Conservation (phyloP, 2,113 vertebrate genomes). For the Opisthocomus hoazin region DNA sequence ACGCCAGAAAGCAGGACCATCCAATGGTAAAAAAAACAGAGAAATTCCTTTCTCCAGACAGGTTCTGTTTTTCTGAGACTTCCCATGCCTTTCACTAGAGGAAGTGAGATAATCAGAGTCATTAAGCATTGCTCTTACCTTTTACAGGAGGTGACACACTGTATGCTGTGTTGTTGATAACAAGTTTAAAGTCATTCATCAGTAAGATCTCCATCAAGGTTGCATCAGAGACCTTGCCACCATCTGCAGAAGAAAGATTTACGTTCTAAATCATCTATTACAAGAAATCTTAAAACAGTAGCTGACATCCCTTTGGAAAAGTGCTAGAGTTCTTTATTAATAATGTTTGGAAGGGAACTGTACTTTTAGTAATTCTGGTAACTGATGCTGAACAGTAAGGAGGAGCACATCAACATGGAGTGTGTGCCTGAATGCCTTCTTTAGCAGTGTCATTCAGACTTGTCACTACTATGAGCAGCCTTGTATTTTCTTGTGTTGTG, state of each 20-base stretch:
- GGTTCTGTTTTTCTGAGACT: neutral
- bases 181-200: conserved; percentile 83
- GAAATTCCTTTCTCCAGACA: neutral
- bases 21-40: neutral
- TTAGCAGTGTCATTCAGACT: neutral
- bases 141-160: conserved; percentile 69
- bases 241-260: conserved; percentile 73
- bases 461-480: neutral
- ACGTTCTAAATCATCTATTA: neutral
- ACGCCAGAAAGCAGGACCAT: neutral
- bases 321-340: neutral
- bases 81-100: neutral
- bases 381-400: neutral
- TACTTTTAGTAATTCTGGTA: neutral
- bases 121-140: conserved; percentile 67
- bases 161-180: conserved; percentile 78
- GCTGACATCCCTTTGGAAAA: neutral
- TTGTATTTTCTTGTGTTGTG: neutral
- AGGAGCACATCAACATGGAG: neutral
- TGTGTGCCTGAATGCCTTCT: neutral
- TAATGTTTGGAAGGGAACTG: neutral
- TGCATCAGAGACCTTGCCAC: conserved; percentile 73
- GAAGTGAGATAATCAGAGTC: neutral
- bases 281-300: neutral
- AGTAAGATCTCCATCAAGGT: conserved; percentile 81